Base-by-base conservation (phyloP, 2,888 invertebrate species). In the Callinectes sapidus region DNA sequence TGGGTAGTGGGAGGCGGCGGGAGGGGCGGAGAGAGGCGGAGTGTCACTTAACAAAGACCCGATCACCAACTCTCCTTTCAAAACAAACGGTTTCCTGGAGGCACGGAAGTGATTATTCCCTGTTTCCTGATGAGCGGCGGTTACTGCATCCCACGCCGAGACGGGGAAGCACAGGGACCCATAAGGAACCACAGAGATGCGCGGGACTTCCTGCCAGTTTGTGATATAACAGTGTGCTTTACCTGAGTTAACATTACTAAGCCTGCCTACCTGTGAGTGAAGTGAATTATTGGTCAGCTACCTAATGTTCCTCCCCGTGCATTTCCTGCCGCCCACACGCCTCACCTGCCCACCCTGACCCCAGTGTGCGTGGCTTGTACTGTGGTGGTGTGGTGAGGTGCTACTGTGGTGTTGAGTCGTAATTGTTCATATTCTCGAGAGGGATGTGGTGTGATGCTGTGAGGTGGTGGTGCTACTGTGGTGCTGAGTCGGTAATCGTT, bases 11-110 rank as follows among this genome's bases (percentile, higher is more conserved):
- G 32, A 87, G 16, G 66, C 13, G 71, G 39, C n/a, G 66, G 71
- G 71, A 87, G 71, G 28, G 87, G 39, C 28, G 16, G 14, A 18
- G 86, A 89, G 87, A 55, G 86, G 48, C 42, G n/a, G 32, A n/a
- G 32, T 66, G 66, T 16, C 28, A 23, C 54, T 6, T 61, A 85
- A 89, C 86, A 92, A 92, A 92, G 90, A 90, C 71, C 71, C 42
- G 89, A 90, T 92, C 42, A 28, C 55, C 81, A 61, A 55, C 32
- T 92, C 89, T 35, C 66, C 89, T 89, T 92, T 92, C 92, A 92
- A 92, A 92, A 92, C 90, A 92, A 92, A 92, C 92, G 90, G 92
- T 90, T 92, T 92, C 92, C 92, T 71, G 90, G 61, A 66, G 89
- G 66, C 66, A 90, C 89, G 92, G 92, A 92, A 92, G 87, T 90